phyloP scores from a whole-genome alignment of 2,797 vertebrate genomes.

The Mico argentatus region DNA sequence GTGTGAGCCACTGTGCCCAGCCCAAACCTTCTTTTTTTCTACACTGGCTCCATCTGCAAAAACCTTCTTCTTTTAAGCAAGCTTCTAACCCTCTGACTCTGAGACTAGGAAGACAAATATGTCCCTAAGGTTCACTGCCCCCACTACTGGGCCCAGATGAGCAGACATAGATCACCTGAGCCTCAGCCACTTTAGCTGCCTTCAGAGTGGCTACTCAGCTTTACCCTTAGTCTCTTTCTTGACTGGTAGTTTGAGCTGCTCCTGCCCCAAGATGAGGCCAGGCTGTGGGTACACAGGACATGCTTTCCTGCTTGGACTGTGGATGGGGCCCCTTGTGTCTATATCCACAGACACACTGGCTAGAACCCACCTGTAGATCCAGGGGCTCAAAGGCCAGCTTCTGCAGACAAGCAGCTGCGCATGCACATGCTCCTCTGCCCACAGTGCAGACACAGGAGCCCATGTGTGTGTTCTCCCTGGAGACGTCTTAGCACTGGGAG shows the following conservation, averaged over 20 bases:
- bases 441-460: background rate
- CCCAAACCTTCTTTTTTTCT: too few species aligned
- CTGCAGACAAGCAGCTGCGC: background rate
- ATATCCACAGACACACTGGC: too few species aligned
- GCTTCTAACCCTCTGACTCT: background rate
- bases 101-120: background rate
- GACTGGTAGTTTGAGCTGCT: background rate
- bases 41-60: too few species aligned
- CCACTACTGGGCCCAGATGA: background rate
- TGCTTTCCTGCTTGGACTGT: rapidly evolving
- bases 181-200: background rate
- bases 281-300: rapidly evolving
- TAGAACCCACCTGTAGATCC: rapidly evolving
- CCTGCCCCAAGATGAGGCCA: background rate
- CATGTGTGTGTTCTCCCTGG: background rate
- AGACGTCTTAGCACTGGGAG: background rate
- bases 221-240: background rate
- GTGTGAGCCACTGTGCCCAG: background rate
- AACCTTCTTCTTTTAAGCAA: background rate
- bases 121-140: background rate
- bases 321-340: too few species aligned
- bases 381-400: background rate
- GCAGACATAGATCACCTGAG: background rate
- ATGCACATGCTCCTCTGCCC: background rate
- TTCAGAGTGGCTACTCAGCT: background rate